These are phyloP conservation scores for Diabrotica undecimpunctata DNA, from an alignment of 1,140 invertebrate species.

Conservation along the genomic window DNA sequence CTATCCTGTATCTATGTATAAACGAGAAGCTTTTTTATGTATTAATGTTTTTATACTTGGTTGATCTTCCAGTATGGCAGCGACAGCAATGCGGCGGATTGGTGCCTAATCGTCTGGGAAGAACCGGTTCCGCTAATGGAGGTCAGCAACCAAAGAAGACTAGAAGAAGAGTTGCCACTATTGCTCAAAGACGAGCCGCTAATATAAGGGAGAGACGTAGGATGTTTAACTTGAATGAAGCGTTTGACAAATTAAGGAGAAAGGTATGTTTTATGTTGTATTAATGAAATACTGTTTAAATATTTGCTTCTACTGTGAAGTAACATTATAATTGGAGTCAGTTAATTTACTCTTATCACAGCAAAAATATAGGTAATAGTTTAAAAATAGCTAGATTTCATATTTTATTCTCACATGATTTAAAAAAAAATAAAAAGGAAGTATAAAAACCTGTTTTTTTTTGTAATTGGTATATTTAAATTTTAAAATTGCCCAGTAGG, in stretches of 20 bases:
- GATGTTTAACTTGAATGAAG: slow-evolving; percentile 97
- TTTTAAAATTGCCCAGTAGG: too few species aligned
- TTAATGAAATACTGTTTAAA: neutral
- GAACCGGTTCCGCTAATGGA: slow-evolving; percentile 36
- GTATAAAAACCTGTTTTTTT: too few species aligned
- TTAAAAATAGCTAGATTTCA: too few species aligned
- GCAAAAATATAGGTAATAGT: neutral
- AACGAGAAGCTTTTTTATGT: too few species aligned
- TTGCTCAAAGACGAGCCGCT: slow-evolving; percentile 85
- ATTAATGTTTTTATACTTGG: too few species aligned
- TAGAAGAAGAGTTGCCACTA: slow-evolving; percentile 79
- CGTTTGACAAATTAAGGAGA: slow-evolving; percentile 87
- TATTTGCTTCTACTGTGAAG: neutral
- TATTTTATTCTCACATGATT: too few species aligned
- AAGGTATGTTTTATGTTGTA: slow-evolving; percentile 56
- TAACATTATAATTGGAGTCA: neutral
- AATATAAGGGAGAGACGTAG: slow-evolving; percentile 91
- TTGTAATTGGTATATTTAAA: too few species aligned
- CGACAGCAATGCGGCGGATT: slow-evolving; percentile 50
- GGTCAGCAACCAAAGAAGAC: slow-evolving; percentile 66
- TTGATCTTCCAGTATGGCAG: slow-evolving; percentile 40
- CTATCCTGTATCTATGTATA: too few species aligned
- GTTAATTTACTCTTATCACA: neutral
- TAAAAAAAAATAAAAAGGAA: too few species aligned
- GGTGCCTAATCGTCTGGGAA: slow-evolving; percentile 38